A percentile compares a stretch with the other conserved stretches of the same genome.
phyloP scores from a whole-genome alignment of 2,113 vertebrate species.

The Dascyllus trimaculatus region DNA sequence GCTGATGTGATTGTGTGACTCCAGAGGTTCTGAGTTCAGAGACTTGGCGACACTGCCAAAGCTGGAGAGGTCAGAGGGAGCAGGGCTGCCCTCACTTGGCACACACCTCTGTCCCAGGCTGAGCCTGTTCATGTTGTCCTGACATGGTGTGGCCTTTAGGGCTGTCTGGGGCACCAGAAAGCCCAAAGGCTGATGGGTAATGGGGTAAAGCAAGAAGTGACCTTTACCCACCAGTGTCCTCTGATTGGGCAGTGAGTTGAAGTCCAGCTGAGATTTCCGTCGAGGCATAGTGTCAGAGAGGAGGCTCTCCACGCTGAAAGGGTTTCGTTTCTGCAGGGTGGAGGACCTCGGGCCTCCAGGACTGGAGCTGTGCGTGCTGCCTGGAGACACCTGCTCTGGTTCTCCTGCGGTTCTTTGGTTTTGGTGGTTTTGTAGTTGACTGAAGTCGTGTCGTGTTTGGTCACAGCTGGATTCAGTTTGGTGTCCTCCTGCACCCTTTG shows the following conservation, averaged over 20 bases:
- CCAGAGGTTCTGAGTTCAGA: conserved; percentile 51
- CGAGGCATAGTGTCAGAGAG: conserved; percentile 90
- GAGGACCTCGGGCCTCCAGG: conserved; percentile 73
- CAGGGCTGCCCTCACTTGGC: conserved; percentile 54
- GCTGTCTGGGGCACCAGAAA: conserved; percentile 95
- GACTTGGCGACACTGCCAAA: conserved; percentile 50
- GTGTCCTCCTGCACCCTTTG: conserved; percentile 67
- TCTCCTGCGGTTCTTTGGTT: conserved; percentile 89
- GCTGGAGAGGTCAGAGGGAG: conserved; percentile 65
- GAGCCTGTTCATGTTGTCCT: conserved; percentile 62
- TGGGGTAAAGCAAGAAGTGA: conserved; percentile 95
- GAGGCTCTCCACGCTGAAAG: conserved; percentile 94
- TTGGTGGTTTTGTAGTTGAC: conserved; percentile 78
- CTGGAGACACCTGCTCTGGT: conserved; percentile 81
- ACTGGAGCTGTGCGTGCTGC: conserved; percentile 77
- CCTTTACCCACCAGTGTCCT: conserved; percentile 94
- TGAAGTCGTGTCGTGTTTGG: conserved; percentile 76
- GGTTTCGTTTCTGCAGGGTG: conserved; percentile 89
- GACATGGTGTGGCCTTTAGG: conserved; percentile 82
- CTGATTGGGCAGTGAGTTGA: conserved; percentile 86
- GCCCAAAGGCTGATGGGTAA: conserved; percentile 93
- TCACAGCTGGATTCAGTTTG: conserved; percentile 85
- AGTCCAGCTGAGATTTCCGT: conserved; percentile 87
- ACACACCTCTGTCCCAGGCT: conserved; percentile 64
- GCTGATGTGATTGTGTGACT: conserved; percentile 64